Conservation (phyloP, 2,888 invertebrate species). For the Drosophila phalerata region DNA sequence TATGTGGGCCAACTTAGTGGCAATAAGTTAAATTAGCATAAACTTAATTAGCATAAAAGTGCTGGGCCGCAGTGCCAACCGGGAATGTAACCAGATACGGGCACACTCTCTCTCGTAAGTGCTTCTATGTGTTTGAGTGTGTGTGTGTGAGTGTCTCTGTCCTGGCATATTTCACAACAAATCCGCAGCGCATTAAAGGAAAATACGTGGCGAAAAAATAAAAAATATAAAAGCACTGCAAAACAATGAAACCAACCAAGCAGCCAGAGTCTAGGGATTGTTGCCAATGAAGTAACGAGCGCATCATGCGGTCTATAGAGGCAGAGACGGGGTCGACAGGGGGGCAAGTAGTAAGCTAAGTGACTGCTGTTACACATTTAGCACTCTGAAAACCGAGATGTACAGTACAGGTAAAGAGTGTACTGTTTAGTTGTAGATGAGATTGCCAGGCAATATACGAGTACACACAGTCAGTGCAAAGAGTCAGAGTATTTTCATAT, state of each 20-base stretch:
- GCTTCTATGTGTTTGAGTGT: slow-evolving; percentile 8
- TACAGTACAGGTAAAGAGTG: slow-evolving; percentile 10
- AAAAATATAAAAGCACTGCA: slow-evolving; percentile 57
- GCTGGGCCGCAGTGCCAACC: slow-evolving; percentile 70
- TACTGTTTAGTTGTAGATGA: slow-evolving; percentile 33
- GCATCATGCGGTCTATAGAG: slow-evolving; percentile 39
- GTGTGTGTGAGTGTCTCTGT: slow-evolving; percentile 36
- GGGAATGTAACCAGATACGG: slow-evolving; percentile 61
- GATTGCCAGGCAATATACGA: slow-evolving; percentile 66
- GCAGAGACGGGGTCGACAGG: slow-evolving; percentile 1
- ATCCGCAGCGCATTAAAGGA: slow-evolving; percentile 79
- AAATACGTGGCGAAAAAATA: slow-evolving; percentile 75
- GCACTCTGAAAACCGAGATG: slow-evolving; percentile 29
- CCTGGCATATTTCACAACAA: slow-evolving; percentile 74
- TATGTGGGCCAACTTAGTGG: slow-evolving; percentile 80
- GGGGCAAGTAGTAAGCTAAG: slow-evolving; percentile 55
- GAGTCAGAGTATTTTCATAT: slow-evolving; percentile 59
- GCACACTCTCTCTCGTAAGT: slow-evolving; percentile 15
- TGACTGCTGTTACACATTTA: slow-evolving; percentile 73
- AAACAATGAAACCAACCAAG: slow-evolving; percentile 71
- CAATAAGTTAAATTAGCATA: slow-evolving; percentile 80
- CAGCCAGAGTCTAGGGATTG: slow-evolving; percentile 62
- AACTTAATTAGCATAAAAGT: slow-evolving; percentile 81
- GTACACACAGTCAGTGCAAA: slow-evolving; percentile 5
- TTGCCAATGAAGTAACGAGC: slow-evolving; percentile 78